Evolutionary conservation across 2,888 invertebrate genomes (phyloP).

Genomic region (Sussaba pulchella): DNA sequence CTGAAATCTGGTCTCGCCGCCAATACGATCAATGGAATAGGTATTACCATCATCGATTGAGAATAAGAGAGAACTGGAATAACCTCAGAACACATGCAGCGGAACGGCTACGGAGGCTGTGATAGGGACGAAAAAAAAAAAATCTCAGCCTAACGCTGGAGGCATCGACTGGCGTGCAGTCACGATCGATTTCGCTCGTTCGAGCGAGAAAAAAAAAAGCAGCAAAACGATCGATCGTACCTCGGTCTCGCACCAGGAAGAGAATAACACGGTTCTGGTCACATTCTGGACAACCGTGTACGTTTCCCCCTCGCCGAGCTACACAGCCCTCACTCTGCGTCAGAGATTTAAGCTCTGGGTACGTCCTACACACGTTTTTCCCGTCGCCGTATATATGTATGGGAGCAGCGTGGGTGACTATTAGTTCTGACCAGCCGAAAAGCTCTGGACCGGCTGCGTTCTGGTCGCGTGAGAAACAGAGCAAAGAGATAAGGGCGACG

Average conservation of each 20-base stretch:
- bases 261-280: constrained; percentile 21
- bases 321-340: constrained; percentile 34
- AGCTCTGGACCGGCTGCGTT: not conserved
- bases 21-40: no score
- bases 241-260: constrained; percentile 15
- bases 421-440: constrained; percentile 54
- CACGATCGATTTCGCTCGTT: constrained; percentile 47
- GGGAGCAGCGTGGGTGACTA: constrained; percentile 33
- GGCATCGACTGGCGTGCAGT: constrained; percentile 17
- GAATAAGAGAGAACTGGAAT: no score
- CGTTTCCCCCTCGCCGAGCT: constrained; percentile 19
- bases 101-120: no score
- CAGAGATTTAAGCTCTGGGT: constrained; percentile 45
- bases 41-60: no score
- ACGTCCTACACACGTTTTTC: constrained; percentile 35
- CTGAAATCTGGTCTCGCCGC: no score
- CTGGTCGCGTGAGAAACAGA: constrained; percentile 16
- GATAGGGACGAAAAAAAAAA: not conserved
- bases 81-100: no score
- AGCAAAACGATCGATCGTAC: constrained; percentile 43
- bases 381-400: not conserved
- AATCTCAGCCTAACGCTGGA: constrained; percentile 5
- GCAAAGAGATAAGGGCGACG: constrained; percentile 39
- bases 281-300: constrained; percentile 25
- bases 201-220: constrained; percentile 43